Percentiles rank a stretch among this genome's conserved stretches.
phyloP scores from a whole-genome alignment of 2,797 vertebrate genomes.

The Oreochromis mossambicus region DNA sequence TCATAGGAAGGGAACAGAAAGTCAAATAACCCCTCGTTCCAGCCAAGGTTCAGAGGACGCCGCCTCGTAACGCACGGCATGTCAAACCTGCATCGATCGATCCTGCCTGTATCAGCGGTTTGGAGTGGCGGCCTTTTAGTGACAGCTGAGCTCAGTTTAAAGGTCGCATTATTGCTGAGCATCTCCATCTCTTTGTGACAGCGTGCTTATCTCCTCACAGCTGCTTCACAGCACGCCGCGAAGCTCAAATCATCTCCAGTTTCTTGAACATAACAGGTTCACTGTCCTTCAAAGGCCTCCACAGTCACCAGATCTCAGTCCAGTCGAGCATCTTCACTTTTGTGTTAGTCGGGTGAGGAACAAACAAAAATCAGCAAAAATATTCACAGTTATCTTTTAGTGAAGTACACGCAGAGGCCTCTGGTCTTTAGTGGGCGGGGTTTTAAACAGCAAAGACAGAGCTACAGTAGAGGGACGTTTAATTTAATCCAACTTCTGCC shows the following conservation, averaged over 20 bases:
- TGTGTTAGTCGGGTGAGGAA: neutral
- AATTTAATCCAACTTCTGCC: neutral
- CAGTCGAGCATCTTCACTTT: neutral
- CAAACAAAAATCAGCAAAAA: neutral
- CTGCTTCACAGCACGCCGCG: neutral
- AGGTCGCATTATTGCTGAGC: neutral
- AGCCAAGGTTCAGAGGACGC: rapidly evolving
- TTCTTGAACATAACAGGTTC: rapidly evolving
- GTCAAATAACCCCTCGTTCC: neutral
- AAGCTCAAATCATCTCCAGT: neutral
- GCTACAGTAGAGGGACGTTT: neutral
- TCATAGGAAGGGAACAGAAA: neutral
- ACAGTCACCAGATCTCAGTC: neutral
- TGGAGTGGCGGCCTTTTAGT: neutral
- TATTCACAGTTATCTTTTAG: neutral
- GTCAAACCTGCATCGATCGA: neutral
- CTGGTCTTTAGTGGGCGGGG: neutral
- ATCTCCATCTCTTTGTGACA: neutral
- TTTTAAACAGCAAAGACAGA: neutral
- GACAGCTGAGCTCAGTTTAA: neutral
- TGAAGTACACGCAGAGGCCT: neutral
- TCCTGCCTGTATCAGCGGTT: rapidly evolving
- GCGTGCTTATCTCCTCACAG: rapidly evolving
- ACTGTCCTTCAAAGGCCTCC: neutral
- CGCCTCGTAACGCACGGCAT: rapidly evolving